phyloP scores from a whole-genome alignment of 2,797 vertebrate species.

The Leptodactylus fallax region DNA sequence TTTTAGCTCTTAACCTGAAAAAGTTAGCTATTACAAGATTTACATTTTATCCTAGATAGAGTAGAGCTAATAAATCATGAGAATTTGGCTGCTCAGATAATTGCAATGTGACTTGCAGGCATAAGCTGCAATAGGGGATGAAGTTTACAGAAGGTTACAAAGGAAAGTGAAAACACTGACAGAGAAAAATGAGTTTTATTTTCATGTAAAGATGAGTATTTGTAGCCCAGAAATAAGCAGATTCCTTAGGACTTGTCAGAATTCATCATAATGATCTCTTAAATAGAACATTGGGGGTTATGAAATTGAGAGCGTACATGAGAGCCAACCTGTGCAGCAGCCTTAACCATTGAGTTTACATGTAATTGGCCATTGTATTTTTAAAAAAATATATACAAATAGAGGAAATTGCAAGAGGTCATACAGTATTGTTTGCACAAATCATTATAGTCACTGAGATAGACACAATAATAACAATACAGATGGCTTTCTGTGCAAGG shows the following conservation, averaged over 20 bases:
- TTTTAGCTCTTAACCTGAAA: constrained; percentile 70
- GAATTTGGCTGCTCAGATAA: constrained; percentile 75
- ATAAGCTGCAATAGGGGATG: constrained; percentile 62
- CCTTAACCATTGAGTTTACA: not conserved
- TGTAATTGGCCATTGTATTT: not conserved
- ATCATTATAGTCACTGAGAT: not conserved
- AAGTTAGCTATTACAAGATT: constrained; percentile 74
- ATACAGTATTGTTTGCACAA: not conserved
- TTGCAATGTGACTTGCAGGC: constrained; percentile 70
- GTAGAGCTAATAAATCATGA: constrained; percentile 80
- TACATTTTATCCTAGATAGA: constrained; percentile 79
- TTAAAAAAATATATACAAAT: not conserved
- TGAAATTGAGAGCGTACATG: not conserved
- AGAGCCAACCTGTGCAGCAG: not conserved
- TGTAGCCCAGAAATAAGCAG: constrained; percentile 38
- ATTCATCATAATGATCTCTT: not conserved
- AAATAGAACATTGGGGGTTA: constrained; percentile 7
- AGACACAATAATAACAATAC: not conserved
- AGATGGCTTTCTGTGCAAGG: not conserved
- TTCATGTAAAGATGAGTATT: constrained; percentile 67
- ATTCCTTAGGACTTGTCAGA: not conserved
- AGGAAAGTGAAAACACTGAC: constrained; percentile 69
- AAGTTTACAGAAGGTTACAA: constrained; percentile 65
- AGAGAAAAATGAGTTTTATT: constrained; percentile 77
- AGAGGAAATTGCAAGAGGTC: not conserved